These are phyloP conservation scores for Apantesis nais DNA, from an alignment of 2,888 invertebrate genomes.

Conservation along the genomic window DNA sequence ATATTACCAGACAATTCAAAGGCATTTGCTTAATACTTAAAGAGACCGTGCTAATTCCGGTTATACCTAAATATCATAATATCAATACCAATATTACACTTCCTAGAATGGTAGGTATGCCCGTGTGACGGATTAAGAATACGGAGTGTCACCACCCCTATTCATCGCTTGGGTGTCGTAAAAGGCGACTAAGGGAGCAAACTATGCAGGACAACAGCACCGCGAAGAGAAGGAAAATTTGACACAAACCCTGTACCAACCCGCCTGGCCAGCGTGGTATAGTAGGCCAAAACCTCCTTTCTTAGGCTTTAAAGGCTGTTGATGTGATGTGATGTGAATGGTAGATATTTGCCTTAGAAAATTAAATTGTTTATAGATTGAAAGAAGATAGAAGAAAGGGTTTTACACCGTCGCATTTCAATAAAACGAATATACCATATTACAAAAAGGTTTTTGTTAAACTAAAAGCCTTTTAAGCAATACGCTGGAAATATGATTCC, in stretches of 20 bases:
- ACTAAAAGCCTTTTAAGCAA: slow-evolving; percentile 3
- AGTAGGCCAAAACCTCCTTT: too few relatives aligned
- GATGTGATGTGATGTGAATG: too few relatives aligned
- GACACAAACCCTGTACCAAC: too few relatives aligned
- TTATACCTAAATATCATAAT: neutral
- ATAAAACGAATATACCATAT: neutral
- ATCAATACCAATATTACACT: neutral
- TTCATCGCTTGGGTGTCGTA: too few relatives aligned
- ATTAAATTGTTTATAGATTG: neutral
- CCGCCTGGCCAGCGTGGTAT: too few relatives aligned
- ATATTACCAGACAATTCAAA: neutral
- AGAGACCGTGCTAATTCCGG: neutral
- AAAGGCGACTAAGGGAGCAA: too few relatives aligned
- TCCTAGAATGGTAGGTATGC: neutral
- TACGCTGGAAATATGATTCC: slow-evolving; percentile 1
- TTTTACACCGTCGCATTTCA: neutral
- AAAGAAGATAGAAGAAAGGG: neutral
- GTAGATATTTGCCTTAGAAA: neutral
- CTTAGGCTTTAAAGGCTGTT: too few relatives aligned
- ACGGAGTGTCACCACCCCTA: too few relatives aligned
- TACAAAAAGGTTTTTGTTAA: neutral
- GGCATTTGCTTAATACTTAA: neutral
- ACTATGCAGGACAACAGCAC: too few relatives aligned
- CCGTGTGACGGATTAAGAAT: too few relatives aligned
- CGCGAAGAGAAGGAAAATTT: too few relatives aligned